phyloP scores from a whole-genome alignment of 1,140 invertebrate genomes.

The Nasonia vitripennis region DNA sequence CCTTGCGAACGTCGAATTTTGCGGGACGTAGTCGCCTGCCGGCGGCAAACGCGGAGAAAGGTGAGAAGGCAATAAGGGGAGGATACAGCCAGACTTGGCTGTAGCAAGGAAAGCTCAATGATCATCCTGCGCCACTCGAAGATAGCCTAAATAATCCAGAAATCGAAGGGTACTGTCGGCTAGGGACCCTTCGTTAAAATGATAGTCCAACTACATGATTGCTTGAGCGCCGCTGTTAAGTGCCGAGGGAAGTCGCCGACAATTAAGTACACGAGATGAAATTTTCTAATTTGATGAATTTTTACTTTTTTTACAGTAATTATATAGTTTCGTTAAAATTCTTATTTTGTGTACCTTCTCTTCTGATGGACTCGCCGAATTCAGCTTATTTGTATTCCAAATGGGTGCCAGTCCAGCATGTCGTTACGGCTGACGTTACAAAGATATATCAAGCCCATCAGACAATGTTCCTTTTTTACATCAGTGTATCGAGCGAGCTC shows the following conservation, averaged over 20 bases:
- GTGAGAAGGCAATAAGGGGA: constrained; percentile 33
- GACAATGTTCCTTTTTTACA: not conserved
- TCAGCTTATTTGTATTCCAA: not conserved
- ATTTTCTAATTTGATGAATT: not conserved
- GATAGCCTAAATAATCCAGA: constrained; percentile 63
- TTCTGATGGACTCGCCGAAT: not conserved
- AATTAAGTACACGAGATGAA: not conserved
- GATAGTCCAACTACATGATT: constrained; percentile 60
- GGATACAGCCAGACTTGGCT: constrained; percentile 2
- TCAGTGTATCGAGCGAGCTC: not conserved
- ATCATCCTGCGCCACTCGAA: constrained; percentile 54
- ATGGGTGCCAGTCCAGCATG: not conserved
- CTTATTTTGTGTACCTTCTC: too few species aligned
- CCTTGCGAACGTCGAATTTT: constrained; percentile 18
- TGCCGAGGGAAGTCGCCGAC: not conserved
- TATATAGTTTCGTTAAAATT: not conserved
- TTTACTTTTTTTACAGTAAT: not conserved
- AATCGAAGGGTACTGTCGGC: constrained; percentile 49
- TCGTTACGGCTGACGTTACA: not conserved
- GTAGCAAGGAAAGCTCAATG: constrained; percentile 6
- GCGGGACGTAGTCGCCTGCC: constrained; percentile 31
- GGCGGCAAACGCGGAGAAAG: not conserved
- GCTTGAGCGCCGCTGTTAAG: constrained; percentile 42
- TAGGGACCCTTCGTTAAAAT: constrained; percentile 64
- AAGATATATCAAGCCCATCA: not conserved